Evolutionary conservation across 2,888 invertebrate genomes (phyloP).

Genomic region (Apoderus coryli): DNA sequence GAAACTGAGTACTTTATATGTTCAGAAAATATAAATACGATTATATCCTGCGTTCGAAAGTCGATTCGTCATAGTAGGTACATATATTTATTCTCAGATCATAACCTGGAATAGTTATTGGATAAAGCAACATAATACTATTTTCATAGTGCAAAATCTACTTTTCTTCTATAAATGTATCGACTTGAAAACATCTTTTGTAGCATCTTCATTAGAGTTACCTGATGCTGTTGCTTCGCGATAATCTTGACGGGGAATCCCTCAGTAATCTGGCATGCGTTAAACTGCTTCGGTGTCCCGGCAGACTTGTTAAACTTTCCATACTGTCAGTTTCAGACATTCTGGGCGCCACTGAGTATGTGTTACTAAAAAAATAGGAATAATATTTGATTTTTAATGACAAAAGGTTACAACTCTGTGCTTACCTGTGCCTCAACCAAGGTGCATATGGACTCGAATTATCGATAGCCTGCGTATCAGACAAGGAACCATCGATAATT

Average conservation of each 20-base stretch:
- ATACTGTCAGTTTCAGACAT: slow-evolving; percentile 85
- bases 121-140: slow-evolving; percentile 10
- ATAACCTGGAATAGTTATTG: no score
- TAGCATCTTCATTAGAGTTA: slow-evolving; percentile 27
- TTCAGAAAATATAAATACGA: no score
- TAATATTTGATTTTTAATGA: no score
- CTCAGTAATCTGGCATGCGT: slow-evolving; percentile 54
- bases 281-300: slow-evolving; percentile 47
- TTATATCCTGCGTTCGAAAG: no score
- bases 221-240: slow-evolving; percentile 89
- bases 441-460: slow-evolving; percentile 73
- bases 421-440: slow-evolving; percentile 71
- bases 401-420: no score
- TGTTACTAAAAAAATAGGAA: slow-evolving; percentile 41
- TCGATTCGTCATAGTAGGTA: no score
- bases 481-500: slow-evolving; percentile 64
- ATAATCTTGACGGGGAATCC: slow-evolving; percentile 60
- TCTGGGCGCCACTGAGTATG: slow-evolving; percentile 56
- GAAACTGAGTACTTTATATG: no score
- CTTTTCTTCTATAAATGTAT: background rate
- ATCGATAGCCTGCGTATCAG: slow-evolving; percentile 73
- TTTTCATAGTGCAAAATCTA: slow-evolving; percentile 1
- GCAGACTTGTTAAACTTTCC: slow-evolving; percentile 52
- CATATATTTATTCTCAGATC: no score
- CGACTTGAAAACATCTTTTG: background rate